Evolutionary conservation across 2,888 invertebrate species (phyloP), one percentile per base, ranked within the genome.

Genomic region (Imbricaverruca yamaguchii): DNA sequence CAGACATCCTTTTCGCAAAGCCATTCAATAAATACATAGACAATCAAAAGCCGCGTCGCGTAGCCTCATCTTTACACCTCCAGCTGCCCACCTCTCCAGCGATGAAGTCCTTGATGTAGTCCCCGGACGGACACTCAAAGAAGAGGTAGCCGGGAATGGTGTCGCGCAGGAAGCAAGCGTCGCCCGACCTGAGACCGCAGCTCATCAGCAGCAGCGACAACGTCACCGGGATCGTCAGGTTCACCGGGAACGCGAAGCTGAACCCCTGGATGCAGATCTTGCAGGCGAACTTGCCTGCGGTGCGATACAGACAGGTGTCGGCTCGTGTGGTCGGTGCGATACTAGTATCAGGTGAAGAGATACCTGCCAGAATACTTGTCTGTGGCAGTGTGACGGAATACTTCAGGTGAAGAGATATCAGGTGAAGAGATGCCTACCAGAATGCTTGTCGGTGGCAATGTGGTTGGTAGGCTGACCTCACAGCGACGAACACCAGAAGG

Each of bases 261-360:
- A 97, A 96, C 53, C 96, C 94, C 89, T 98, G 98, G 84, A 98
- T 97, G 85, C 96, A 91, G 85, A 97, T 96, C 89, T 97, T 97
- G 89, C 97, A 97, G 7, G 96, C 96, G 85, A 97, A 97, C 89
- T 97, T 97, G 84, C 95, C 90, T 89, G 87, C 80, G 85, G 84
- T 78, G 85, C 83, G 83, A 85, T 86, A 81, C 86, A 86, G 10
- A 85, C 80, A 6, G 85, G 83, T 56, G 85, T 67, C 4, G 25
- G 23, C 39, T 39, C 39, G 4, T 39, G 39, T 23, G 25, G 9
- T 12, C 63, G 6, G 63, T 85, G 8, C 85, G 83, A 18, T 39
- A 39, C 4, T 39, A 39, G 39, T 39, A 39, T 39, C 39, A 39
- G 39, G 4, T 39, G 39, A 39, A 39, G 39, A 39, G 39, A 39